Evolutionary conservation across 2,888 invertebrate genomes (phyloP).

Genomic region (Cyaniris semiargus): DNA sequence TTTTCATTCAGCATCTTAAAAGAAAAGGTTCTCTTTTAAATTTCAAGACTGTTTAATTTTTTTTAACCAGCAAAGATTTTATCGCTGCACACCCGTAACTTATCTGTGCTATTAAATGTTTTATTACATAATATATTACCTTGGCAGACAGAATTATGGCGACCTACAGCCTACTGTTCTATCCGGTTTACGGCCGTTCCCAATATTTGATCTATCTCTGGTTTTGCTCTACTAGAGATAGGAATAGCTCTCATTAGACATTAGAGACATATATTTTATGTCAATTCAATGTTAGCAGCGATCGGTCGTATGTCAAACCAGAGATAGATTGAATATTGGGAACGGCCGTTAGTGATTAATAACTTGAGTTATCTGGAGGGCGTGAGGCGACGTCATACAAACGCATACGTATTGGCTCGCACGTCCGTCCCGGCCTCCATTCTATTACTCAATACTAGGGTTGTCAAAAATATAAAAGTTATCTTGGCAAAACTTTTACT

Average conservation of each 20-base stretch:
- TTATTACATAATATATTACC: background rate
- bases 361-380: conserved; percentile 39
- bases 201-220: too few species aligned
- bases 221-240: too few species aligned
- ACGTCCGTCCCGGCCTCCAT: conserved; percentile 19
- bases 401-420: conserved; percentile 36
- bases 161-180: background rate
- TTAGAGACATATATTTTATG: too few species aligned
- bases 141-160: background rate
- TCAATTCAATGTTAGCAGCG: too few species aligned
- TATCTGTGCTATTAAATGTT: background rate
- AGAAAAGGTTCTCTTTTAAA: background rate
- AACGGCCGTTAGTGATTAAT: background rate
- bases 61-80: background rate
- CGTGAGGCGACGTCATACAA: conserved; percentile 60
- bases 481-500: background rate
- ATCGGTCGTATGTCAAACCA: too few species aligned
- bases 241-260: too few species aligned
- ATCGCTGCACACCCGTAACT: background rate
- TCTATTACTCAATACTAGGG: conserved; percentile 32
- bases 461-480: conserved; percentile 4
- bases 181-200: background rate
- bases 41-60: background rate
- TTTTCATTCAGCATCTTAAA: background rate
- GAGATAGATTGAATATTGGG: too few species aligned